Conservation (phyloP, 2,113 vertebrate genomes). For the Cheirogaleus medius region DNA sequence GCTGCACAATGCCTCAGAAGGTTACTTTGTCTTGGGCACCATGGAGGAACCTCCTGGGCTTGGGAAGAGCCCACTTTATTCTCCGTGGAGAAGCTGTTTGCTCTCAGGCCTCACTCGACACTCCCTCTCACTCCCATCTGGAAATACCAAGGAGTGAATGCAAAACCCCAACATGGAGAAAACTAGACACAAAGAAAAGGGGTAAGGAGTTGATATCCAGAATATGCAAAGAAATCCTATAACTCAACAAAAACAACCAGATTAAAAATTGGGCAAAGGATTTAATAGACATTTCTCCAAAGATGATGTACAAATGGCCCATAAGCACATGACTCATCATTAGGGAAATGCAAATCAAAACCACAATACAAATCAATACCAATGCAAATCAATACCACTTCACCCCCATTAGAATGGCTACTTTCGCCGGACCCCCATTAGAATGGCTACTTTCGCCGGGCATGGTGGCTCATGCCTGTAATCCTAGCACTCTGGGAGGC, state of each 20-base stretch:
- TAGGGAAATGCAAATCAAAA: neutral
- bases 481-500: no score
- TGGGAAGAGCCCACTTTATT: neutral
- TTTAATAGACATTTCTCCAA: neutral
- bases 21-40: neutral
- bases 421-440: no score
- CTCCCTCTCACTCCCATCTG: neutral
- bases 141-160: neutral
- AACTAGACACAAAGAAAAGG: neutral
- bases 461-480: no score
- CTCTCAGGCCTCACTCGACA: neutral
- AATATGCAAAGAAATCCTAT: neutral
- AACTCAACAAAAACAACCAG: neutral
- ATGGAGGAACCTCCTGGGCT: neutral
- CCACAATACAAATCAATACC: no score
- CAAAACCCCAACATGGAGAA: neutral
- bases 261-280: neutral
- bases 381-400: neutral
- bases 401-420: neutral
- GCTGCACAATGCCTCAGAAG: neutral
- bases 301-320: neutral
- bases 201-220: neutral
- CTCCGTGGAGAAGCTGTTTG: neutral
- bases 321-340: neutral
- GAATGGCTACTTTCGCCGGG: no score